These are phyloP conservation scores for Rhegmatorhina hoffmannsi DNA, from an alignment of 2,113 vertebrate species.

Conservation along the genomic window DNA sequence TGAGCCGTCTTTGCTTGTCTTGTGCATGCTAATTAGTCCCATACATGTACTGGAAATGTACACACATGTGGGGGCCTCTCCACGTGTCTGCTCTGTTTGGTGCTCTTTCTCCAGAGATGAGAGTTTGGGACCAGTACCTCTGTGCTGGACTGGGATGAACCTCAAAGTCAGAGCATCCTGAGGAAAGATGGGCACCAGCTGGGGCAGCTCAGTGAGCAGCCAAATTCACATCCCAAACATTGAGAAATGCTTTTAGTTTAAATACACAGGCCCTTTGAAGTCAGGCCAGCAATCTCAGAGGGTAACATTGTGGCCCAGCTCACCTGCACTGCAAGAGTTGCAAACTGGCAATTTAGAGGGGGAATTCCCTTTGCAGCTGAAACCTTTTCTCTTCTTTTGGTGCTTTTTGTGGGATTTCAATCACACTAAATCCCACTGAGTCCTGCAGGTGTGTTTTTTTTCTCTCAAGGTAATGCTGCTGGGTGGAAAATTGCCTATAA, in stretches of 20 bases:
- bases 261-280: not conserved
- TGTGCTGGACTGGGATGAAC: not conserved
- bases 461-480: not conserved
- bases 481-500: not conserved
- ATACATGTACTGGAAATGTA: not conserved
- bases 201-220: not conserved
- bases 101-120: not conserved
- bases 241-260: not conserved
- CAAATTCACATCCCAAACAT: not conserved
- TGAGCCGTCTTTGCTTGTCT: not conserved
- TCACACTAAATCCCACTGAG: not conserved
- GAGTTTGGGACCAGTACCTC: not conserved
- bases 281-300: not conserved
- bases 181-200: rapidly evolving
- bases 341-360: not conserved
- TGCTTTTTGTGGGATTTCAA: not conserved
- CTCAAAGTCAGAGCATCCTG: not conserved
- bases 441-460: not conserved
- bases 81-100: not conserved
- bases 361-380: not conserved
- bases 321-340: rapidly evolving
- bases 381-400: not conserved
- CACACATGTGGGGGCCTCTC: not conserved
- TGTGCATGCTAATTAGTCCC: not conserved
- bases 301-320: not conserved